Percentiles rank a stretch among this genome's conserved stretches.
Conservation (phyloP, 1,140 invertebrate genomes). For the Drosophila ercepeae region DNA sequence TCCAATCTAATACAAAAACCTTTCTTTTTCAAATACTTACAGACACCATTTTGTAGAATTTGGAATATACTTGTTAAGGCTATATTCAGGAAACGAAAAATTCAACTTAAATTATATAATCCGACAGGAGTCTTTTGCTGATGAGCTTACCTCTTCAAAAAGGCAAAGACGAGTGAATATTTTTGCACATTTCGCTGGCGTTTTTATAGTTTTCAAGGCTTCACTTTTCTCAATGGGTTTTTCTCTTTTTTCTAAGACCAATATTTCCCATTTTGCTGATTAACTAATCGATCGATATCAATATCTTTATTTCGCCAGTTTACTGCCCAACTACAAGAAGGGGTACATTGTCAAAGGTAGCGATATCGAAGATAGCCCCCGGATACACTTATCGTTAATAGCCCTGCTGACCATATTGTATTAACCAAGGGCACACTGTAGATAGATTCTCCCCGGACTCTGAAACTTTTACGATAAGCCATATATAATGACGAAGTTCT, state of each 20-base stretch:
- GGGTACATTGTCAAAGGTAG: constrained; percentile 41
- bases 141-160: constrained; percentile 34
- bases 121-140: neutral
- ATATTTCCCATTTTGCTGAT: constrained; percentile 36
- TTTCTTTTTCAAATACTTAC: constrained; percentile 7
- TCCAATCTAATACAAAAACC: neutral
- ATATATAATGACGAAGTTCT: constrained; percentile 30
- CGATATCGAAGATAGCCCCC: constrained; percentile 42
- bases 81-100: neutral
- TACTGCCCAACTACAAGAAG: constrained; percentile 29
- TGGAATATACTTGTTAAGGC: constrained; percentile 20
- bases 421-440: constrained; percentile 16
- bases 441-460: constrained; percentile 12
- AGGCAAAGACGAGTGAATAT: constrained; percentile 41
- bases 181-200: neutral
- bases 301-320: constrained; percentile 51
- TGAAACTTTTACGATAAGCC: constrained; percentile 18
- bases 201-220: constrained; percentile 22
- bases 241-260: constrained; percentile 4
- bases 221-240: constrained; percentile 7
- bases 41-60: constrained; percentile 26
- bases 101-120: neutral
- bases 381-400: constrained; percentile 44
- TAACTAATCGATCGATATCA: constrained; percentile 27
- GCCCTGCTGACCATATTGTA: constrained; percentile 2